Conservation (phyloP, 1,140 invertebrate genomes). For the Coptotermes formosanus region DNA sequence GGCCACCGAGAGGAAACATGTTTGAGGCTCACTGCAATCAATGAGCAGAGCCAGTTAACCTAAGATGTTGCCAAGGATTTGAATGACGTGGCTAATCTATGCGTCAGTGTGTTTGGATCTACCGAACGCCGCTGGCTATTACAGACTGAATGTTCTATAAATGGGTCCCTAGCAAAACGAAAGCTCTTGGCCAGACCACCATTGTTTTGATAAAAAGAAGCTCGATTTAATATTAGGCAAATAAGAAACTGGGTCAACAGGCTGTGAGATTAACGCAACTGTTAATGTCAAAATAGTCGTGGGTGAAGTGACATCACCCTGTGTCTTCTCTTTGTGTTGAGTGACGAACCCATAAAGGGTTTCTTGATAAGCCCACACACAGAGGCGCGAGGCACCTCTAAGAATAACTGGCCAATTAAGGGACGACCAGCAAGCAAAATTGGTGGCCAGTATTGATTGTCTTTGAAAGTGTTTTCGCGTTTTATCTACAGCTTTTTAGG, state of each 20-base stretch:
- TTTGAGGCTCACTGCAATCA: neutral
- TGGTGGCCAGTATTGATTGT: too few relatives aligned
- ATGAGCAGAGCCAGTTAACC: neutral
- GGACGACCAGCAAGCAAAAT: too few relatives aligned
- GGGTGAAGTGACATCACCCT: neutral
- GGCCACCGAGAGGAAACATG: neutral
- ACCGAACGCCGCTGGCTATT: neutral
- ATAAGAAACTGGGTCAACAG: neutral
- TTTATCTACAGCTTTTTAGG: too few relatives aligned
- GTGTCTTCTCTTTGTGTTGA: neutral
- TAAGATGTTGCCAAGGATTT: neutral
- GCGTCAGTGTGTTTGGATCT: neutral
- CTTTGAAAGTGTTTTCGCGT: too few relatives aligned
- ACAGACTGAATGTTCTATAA: neutral
- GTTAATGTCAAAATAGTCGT: neutral
- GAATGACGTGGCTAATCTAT: neutral
- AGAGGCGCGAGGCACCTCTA: neutral
- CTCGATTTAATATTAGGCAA: neutral
- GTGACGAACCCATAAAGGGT: neutral
- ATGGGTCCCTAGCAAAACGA: neutral
- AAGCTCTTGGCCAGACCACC: neutral
- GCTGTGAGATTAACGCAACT: neutral
- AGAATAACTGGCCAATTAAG: too few relatives aligned
- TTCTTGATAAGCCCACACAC: neutral
- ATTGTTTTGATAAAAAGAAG: neutral